Percentiles rank a stretch among this genome's conserved stretches.
Conservation (phyloP, 2,797 vertebrate genomes). For the Intellagama lesueurii region DNA sequence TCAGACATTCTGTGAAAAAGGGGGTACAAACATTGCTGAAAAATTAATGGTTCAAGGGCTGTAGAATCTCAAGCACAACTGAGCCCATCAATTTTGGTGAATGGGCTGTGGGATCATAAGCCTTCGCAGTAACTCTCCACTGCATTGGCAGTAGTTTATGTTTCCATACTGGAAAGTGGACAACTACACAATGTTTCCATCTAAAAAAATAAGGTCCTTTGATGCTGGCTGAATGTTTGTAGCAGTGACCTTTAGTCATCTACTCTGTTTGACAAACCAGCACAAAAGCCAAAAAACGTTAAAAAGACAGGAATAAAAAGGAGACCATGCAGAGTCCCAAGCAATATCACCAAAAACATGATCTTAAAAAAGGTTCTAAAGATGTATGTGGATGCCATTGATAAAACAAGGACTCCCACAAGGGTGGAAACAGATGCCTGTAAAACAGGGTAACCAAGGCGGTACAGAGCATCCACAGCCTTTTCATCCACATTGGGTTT, state of each 20-base stretch:
- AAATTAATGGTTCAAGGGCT: too few species aligned
- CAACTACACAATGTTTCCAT: not conserved
- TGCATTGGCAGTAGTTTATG: not conserved
- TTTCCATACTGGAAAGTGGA: not conserved
- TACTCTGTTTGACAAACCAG: constrained; percentile 12
- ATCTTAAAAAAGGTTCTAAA: constrained; percentile 85
- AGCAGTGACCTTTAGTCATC: not conserved
- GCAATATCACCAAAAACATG: constrained; percentile 78
- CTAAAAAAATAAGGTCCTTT: not conserved
- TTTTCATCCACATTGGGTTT: constrained; percentile 72
- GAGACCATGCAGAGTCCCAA: constrained; percentile 78
- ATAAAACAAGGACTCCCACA: constrained; percentile 78
- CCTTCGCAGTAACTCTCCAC: too few species aligned
- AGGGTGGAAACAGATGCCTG: constrained; percentile 81
- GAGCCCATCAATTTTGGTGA: too few species aligned
- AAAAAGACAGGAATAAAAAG: constrained; percentile 84
- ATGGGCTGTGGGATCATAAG: too few species aligned
- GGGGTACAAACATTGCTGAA: too few species aligned
- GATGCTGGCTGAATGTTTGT: not conserved
- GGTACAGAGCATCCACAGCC: constrained; percentile 73
- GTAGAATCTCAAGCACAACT: too few species aligned
- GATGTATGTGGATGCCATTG: constrained; percentile 77
- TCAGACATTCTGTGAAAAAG: too few species aligned
- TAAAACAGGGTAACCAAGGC: constrained; percentile 77
- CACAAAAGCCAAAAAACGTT: constrained; percentile 73